Percentiles rank a stretch among this genome's conserved stretches.
These are phyloP conservation scores for Bombus consobrinus DNA, from an alignment of 1,140 invertebrate genomes.

Conservation along the genomic window DNA sequence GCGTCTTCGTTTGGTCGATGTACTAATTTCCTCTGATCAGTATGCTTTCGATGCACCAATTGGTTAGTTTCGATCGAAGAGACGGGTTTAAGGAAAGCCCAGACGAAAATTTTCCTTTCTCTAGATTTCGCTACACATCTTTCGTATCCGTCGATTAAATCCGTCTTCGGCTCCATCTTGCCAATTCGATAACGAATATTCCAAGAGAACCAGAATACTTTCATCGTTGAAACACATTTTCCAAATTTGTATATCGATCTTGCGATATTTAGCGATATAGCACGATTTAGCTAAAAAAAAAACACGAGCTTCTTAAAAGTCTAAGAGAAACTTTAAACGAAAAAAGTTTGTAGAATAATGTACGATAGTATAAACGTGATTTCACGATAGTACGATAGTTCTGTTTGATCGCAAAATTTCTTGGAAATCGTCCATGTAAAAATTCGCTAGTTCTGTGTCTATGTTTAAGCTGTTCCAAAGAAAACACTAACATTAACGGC, in stretches of 20 bases:
- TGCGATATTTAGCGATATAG: neutral
- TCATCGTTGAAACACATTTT: neutral
- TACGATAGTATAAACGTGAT: too few species aligned
- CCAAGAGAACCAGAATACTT: neutral
- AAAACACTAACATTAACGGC: conserved; percentile 13
- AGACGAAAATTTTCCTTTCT: neutral
- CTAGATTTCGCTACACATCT: neutral
- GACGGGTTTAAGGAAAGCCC: neutral
- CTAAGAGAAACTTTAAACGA: neutral
- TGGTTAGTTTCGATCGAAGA: neutral
- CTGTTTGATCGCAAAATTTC: neutral
- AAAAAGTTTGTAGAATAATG: neutral
- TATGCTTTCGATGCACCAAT: neutral
- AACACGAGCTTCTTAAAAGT: neutral
- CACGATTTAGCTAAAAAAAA: neutral
- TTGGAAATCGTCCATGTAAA: neutral
- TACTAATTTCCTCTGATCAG: too few species aligned
- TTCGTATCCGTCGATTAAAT: neutral
- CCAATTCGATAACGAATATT: neutral
- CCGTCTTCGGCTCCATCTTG: neutral
- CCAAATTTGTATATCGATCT: neutral
- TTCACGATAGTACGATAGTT: too few species aligned
- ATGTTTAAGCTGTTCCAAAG: conserved; percentile 47
- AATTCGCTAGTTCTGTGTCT: neutral
- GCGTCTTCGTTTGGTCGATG: neutral